These are phyloP conservation scores for Scotopteryx bipunctaria DNA, from an alignment of 2,888 invertebrate species.

Conservation along the genomic window DNA sequence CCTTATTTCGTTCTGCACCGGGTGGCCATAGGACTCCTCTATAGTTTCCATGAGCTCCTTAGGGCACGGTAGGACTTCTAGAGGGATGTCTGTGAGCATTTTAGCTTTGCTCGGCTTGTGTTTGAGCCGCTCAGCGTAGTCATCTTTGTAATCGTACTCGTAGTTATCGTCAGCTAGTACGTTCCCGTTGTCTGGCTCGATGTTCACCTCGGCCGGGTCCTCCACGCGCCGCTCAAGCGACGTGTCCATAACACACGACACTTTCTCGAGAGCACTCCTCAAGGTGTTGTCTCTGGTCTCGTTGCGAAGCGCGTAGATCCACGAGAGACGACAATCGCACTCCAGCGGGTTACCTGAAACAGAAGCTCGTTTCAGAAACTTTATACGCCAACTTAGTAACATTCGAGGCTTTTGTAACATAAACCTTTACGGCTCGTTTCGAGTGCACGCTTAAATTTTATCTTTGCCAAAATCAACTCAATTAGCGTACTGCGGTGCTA, in stretches of 20 bases:
- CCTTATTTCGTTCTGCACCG: constrained; percentile 76
- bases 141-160: constrained; percentile 74
- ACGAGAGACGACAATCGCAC: constrained; percentile 92
- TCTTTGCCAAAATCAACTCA: constrained; percentile 34
- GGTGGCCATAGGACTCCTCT: constrained; percentile 73
- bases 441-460: constrained; percentile 32
- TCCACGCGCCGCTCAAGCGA: constrained; percentile 58
- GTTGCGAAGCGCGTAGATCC: constrained; percentile 90
- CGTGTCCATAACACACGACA: constrained; percentile 86
- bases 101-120: constrained; percentile 57
- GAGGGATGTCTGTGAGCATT: constrained; percentile 68
- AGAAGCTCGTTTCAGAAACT: constrained; percentile 22
- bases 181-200: constrained; percentile 53
- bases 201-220: constrained; percentile 48
- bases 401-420: constrained; percentile 27
- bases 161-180: constrained; percentile 65
- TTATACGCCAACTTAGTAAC: constrained; percentile 15
- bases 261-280: constrained; percentile 86
- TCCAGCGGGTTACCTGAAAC: constrained; percentile 90
- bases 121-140: constrained; percentile 59
- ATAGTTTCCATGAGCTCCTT: constrained; percentile 74
- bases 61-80: constrained; percentile 74
- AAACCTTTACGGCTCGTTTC: constrained; percentile 32
- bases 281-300: constrained; percentile 88
- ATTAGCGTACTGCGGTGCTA: constrained; percentile 31